A percentile compares a stretch with the other conserved stretches of the same genome.
These are phyloP conservation scores for Oryzias celebensis DNA, from an alignment of 2,113 vertebrate genomes.

Conservation along the genomic window DNA sequence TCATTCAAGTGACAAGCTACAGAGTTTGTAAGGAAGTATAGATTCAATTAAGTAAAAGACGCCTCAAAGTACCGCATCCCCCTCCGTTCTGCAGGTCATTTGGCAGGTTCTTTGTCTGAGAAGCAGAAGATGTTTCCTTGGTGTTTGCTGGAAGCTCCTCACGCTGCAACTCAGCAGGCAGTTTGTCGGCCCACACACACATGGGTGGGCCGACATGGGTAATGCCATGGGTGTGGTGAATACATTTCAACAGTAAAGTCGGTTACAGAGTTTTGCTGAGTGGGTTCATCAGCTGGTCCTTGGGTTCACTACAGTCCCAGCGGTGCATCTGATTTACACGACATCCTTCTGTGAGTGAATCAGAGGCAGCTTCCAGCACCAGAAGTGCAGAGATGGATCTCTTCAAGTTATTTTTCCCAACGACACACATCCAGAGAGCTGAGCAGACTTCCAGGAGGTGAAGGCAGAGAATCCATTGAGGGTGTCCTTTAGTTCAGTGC, in stretches of 20 bases:
- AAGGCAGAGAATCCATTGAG: slow-evolving; percentile 8
- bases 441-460: slow-evolving; percentile 44
- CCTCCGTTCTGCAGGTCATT: background rate
- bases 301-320: slow-evolving; percentile 45
- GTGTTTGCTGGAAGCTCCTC: slow-evolving; percentile 8
- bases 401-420: too few species aligned
- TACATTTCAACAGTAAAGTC: slow-evolving; percentile 30
- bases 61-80: background rate
- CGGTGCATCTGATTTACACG: slow-evolving; percentile 51
- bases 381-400: slow-evolving; percentile 8
- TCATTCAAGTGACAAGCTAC: too few species aligned
- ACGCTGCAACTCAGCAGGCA: slow-evolving; percentile 27
- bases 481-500: slow-evolving; percentile 43
- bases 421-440: slow-evolving; percentile 31
- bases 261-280: slow-evolving; percentile 46
- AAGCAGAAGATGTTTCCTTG: slow-evolving; percentile 23
- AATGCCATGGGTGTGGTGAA: too few species aligned
- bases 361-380: slow-evolving; percentile 30
- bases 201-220: too few species aligned
- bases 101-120: slow-evolving; percentile 2
- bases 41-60: background rate
- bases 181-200: slow-evolving; percentile 25
- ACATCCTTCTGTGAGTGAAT: slow-evolving; percentile 50
- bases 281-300: slow-evolving; percentile 56
- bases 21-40: background rate